Percentiles rank a stretch among this genome's conserved stretches.
These are phyloP conservation scores for Autographa gamma DNA, from an alignment of 2,888 invertebrate genomes.

Conservation along the genomic window DNA sequence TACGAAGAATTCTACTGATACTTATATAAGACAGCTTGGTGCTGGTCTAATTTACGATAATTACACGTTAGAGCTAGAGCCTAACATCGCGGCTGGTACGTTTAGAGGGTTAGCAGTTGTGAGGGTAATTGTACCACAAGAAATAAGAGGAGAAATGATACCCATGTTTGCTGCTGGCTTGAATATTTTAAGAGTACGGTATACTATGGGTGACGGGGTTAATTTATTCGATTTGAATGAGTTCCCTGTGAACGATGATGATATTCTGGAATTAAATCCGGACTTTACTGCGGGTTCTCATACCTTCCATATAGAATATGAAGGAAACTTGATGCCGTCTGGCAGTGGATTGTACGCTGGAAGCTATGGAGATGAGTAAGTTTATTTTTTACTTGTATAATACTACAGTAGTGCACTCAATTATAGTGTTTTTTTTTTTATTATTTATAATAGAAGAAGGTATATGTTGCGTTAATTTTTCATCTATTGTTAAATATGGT, in stretches of 20 bases:
- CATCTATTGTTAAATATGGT: too few species aligned
- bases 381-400: slow-evolving; percentile 17
- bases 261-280: slow-evolving; percentile 66
- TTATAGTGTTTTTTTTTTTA: background rate
- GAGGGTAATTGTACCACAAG: slow-evolving; percentile 60
- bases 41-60: slow-evolving; percentile 64
- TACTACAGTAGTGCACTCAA: background rate
- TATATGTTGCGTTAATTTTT: background rate
- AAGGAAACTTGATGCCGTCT: slow-evolving; percentile 57
- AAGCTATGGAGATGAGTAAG: slow-evolving; percentile 65
- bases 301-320: slow-evolving; percentile 67
- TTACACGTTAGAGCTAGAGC: slow-evolving; percentile 66
- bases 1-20: slow-evolving; percentile 2
- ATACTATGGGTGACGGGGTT: slow-evolving; percentile 59
- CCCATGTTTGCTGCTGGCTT: slow-evolving; percentile 66
- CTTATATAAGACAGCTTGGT: slow-evolving; percentile 61
- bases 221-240: slow-evolving; percentile 40
- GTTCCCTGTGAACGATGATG: slow-evolving; percentile 58
- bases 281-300: slow-evolving; percentile 58
- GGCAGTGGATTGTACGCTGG: slow-evolving; percentile 69
- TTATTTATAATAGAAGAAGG: background rate
- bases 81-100: slow-evolving; percentile 56
- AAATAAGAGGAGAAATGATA: slow-evolving; percentile 65
- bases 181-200: slow-evolving; percentile 61
- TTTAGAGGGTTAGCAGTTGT: slow-evolving; percentile 66